These are phyloP conservation scores for Sphenodon punctatus DNA, from an alignment of 2,797 vertebrate species.

Conservation along the genomic window DNA sequence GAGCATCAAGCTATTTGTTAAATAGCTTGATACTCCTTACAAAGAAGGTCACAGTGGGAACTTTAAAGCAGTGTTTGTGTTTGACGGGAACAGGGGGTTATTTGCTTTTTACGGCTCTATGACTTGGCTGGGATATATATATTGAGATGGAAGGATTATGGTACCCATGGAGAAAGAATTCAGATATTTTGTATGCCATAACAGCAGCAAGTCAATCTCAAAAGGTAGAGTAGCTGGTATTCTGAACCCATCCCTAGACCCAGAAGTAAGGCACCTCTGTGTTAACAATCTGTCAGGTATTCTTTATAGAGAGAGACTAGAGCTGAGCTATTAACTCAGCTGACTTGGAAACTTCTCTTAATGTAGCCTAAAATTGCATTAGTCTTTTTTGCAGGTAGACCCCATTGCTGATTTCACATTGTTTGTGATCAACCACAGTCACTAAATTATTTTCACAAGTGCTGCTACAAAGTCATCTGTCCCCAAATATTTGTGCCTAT, in stretches of 20 bases:
- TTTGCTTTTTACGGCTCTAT: background rate
- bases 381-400: too few species aligned
- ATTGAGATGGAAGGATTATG: background rate
- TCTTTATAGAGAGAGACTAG: too few species aligned
- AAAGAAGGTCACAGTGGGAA: background rate
- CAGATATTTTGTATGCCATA: background rate
- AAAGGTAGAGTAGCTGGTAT: background rate
- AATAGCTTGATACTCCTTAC: background rate
- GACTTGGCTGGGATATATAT: background rate
- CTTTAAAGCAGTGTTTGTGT: background rate
- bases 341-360: too few species aligned
- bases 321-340: too few species aligned
- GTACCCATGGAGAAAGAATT: background rate
- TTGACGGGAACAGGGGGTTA: background rate
- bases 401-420: too few species aligned
- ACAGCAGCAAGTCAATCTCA: background rate
- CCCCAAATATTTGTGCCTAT: too few species aligned
- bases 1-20: background rate
- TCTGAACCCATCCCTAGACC: conserved; percentile 9
- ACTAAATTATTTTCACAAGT: too few species aligned
- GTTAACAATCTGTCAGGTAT: too few species aligned
- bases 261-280: background rate
- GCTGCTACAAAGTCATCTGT: too few species aligned
- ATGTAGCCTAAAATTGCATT: too few species aligned
- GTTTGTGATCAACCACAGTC: too few species aligned